Base-by-base conservation (phyloP, 1,140 invertebrate species). In the Lasaia peninsularis region DNA sequence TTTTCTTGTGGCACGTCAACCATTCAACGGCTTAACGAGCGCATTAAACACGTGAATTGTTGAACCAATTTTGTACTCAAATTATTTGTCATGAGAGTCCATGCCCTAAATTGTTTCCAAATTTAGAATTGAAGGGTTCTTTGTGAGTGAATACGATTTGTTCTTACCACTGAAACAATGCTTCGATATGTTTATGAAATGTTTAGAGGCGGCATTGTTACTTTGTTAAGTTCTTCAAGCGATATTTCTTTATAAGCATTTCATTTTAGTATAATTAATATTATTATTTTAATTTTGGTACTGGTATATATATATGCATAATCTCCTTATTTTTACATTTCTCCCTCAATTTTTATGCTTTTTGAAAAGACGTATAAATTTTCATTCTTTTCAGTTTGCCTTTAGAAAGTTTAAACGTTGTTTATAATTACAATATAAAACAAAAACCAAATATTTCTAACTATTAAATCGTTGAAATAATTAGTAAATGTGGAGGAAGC, bases 101-200 rank as follows among this genome's bases (percentile, higher is more conserved):
- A 76, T 81, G 76, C 76, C 70, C 63, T 73, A 80, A 80, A 85
- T 81, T 71, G 80, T 73, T 80, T 79, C 80, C 79, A 80, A 64
- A 86, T 86, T 86, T 86, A 87, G 73, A 67, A 59, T 50, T 65
- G 69, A 80, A 73, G 78, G 80, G 78, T 85, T 71, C 67, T 56
- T 48, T 56, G 52, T 35, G 53, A 55, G 20, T 49, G 52, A 59
- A 59, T 52, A 61, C 63, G 60, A 69, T 64, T 67, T 63, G 64
- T 59, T 66, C 48, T 61, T 65, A 59, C 54, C 62, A 64, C 60
- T 65, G 57, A 70, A 68, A 78, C 76, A 80, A 77, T 76, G 66
- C 61, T 61, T 50, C 24, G 48, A 56, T 44, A 44, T 53, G 51
- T 62, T 37, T 63, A 57, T 56, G 32, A 24, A 65, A 63, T 61